These are phyloP conservation scores for Tryphoninae sp. DNA, from an alignment of 2,888 invertebrate species.

Conservation along the genomic window DNA sequence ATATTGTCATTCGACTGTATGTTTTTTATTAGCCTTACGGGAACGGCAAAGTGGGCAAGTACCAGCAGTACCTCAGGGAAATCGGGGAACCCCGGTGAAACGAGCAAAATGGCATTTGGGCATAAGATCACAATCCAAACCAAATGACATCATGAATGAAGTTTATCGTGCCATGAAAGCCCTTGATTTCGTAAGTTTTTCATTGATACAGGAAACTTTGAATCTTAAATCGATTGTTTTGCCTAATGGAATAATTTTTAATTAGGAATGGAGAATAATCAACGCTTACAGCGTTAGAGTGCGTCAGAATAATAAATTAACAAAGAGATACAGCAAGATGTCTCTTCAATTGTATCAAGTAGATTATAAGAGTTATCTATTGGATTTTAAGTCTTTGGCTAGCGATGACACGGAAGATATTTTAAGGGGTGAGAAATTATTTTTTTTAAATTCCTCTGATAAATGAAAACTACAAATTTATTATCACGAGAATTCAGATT, in stretches of 20 bases:
- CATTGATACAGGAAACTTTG: background rate
- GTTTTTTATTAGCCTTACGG: slow-evolving; percentile 78
- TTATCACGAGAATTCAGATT: background rate
- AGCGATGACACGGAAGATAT: slow-evolving; percentile 86
- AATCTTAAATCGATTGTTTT: background rate
- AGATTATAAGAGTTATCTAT: slow-evolving; percentile 97
- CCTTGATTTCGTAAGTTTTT: slow-evolving; percentile 90
- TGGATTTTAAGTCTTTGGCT: slow-evolving; percentile 98
- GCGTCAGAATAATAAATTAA: slow-evolving; percentile 92
- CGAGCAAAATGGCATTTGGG: slow-evolving; percentile 99
- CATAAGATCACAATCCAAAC: slow-evolving; percentile 99
- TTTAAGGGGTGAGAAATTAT: slow-evolving; percentile 73
- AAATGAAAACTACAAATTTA: background rate
- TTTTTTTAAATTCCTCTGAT: slow-evolving; percentile 10
- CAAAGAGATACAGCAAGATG: slow-evolving; percentile 96
- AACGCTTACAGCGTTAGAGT: slow-evolving; percentile 98
- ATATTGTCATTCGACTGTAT: slow-evolving; percentile 60
- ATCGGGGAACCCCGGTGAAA: slow-evolving; percentile 90
- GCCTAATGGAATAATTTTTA: slow-evolving; percentile 21
- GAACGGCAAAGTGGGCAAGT: slow-evolving; percentile 80
- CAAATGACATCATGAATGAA: slow-evolving; percentile 99
- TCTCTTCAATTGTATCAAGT: slow-evolving; percentile 99
- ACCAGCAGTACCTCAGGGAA: slow-evolving; percentile 75
- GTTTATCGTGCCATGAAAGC: slow-evolving; percentile 99
- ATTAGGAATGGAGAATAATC: slow-evolving; percentile 97